phyloP scores from a whole-genome alignment of 2,888 invertebrate species.

The Hemaris fuciformis region DNA sequence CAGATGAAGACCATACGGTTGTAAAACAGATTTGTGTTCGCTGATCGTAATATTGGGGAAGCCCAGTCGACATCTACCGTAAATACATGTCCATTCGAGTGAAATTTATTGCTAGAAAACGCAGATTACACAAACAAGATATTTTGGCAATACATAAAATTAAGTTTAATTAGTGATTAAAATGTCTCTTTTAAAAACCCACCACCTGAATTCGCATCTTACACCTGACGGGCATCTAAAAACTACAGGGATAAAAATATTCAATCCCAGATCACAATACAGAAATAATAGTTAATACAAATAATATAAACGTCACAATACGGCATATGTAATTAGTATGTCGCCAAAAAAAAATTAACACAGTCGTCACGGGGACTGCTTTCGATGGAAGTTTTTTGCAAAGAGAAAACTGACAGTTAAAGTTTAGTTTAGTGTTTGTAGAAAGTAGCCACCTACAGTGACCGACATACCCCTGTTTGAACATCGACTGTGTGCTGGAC shows the following conservation, averaged over 20 bases:
- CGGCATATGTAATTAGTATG: too few relatives aligned
- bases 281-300: too few relatives aligned
- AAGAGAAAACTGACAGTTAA: background rate
- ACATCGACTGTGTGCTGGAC: background rate
- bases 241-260: too few relatives aligned
- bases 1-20: background rate
- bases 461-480: slow-evolving; percentile 5
- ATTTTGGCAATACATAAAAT: too few relatives aligned
- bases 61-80: background rate
- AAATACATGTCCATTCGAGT: background rate
- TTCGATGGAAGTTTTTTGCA: background rate
- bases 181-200: too few relatives aligned
- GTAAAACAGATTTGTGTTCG: background rate
- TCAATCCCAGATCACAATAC: too few relatives aligned
- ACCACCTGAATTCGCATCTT: too few relatives aligned
- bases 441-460: slow-evolving; percentile 4
- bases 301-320: too few relatives aligned
- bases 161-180: too few relatives aligned
- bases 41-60: background rate
- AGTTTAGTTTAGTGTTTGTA: slow-evolving; percentile 4
- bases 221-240: too few relatives aligned
- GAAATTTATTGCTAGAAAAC: background rate
- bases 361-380: background rate
- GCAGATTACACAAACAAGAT: background rate
- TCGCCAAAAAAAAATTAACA: too few relatives aligned